Base-by-base conservation (phyloP, 1,140 invertebrate species). In the Vanessa atalanta region DNA sequence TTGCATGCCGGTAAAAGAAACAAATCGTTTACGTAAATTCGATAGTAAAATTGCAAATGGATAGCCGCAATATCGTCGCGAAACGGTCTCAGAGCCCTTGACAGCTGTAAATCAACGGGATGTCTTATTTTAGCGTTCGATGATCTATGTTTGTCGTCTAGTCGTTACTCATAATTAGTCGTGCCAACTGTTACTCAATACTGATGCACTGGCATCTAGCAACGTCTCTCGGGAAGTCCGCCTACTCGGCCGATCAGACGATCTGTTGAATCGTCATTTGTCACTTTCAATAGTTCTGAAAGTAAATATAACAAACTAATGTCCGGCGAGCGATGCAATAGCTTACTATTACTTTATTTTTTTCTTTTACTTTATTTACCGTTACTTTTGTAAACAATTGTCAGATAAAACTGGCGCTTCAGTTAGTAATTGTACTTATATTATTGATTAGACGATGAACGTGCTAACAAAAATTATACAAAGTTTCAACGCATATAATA, bases 171-270 rank as follows among this genome's bases (percentile, higher is more conserved):
- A 66, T 68, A 70, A 76, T 76, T 70, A 74, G 68, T 60, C 20
- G 50, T 74, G 78, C 71, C 78, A 76, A 73, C 77, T 76, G 74
- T 79, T 79, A 79, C 75, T 73, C 76, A 79, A 79, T 79, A n/a
- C n/a, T n/a, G n/a, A n/a, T n/a, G n/a, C n/a, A n/a, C n/a, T n/a
- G n/a, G 67, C 76, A 65, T 72, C 72, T 76, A 67, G 63, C 60
- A 47, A 51, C 63, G 7, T 50, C 63, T 65, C 65, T 23, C 65
- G 73, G 75, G 70, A 73, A 50, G 65, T 50, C 50, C 65, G 51
- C 76, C 76, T 55, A 73, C 72, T 20, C 20, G 65, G 4, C 50
- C 31, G 31, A 61, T 61, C 23, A 61, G 57, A 61, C 57, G 26
- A 15, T 26, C 55, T 14, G 11, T 51, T 51, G 48, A 14, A 60